Evolutionary conservation across 2,888 invertebrate species (phyloP), one percentile per base, ranked within the genome.

Genomic region (Danaus chrysippus): DNA sequence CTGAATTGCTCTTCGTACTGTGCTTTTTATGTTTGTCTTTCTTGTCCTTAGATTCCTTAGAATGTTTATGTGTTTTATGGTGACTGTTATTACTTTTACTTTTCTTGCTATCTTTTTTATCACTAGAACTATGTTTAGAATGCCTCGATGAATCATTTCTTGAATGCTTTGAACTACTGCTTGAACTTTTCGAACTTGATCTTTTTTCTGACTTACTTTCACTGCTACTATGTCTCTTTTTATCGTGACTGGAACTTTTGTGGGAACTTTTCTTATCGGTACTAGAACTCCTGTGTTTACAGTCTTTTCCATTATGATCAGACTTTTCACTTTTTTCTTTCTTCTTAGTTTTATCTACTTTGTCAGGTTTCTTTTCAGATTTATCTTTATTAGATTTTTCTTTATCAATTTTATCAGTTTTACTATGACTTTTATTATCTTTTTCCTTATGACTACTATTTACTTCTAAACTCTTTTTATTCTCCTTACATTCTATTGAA

Each of bases 221-320:
- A 78, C 74, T 82, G 68, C 75, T 78, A 70, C 77, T 80, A 66
- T 76, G 73, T 64, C 70, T 82, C n/a, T 76, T 75, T 71, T 76
- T 83, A 58, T 83, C 82, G 68, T 68, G 81, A 65, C 79, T 81
- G 49, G 81, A 81, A 71, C 87, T 85, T 73, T 85, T 85, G 65
- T 82, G 81, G 67, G 72, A 78, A 61, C 81, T 76, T 69, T 81
- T 85, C 49, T 74, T 78, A 61, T 81, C 74, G 64, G 81, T 77
- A 69, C 72, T 75, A 66, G 70, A 72, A 71, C 76, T 70, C 52
- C 69, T 73, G 11, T 78, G 73, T 63, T 72, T 69, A 72, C 77
- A 79, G 58, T 75, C 74, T 69, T 75, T 82, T 42, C 76, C 72
- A 68, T 75, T 70, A 5, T n/a, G 15, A 11, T 49, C 17, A 61